phyloP scores from a whole-genome alignment of 2,113 vertebrate species.

The Propithecus coquereli region DNA sequence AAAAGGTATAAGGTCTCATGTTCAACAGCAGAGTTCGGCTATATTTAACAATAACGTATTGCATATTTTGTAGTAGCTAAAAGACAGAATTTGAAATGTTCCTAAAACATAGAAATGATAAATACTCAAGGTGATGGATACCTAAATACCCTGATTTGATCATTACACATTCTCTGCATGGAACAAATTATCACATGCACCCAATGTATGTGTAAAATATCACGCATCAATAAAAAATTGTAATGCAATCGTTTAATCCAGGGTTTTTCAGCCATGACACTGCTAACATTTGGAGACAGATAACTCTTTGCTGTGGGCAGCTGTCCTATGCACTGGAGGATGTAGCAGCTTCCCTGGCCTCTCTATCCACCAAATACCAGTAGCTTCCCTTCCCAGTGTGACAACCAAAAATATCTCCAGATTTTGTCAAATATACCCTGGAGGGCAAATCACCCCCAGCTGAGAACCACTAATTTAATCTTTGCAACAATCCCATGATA shows the following conservation, averaged over 20 bases:
- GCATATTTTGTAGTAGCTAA: too few species aligned
- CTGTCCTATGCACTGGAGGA: not conserved
- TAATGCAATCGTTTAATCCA: not conserved
- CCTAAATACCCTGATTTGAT: too few species aligned
- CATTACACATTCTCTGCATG: too few species aligned
- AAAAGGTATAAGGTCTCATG: too few species aligned
- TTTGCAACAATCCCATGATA: not conserved
- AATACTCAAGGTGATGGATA: too few species aligned
- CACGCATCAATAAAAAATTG: not conserved
- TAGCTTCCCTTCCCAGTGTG: not conserved
- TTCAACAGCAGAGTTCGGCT: too few species aligned
- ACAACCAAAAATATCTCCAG: not conserved
- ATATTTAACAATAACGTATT: too few species aligned
- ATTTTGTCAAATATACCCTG: not conserved
- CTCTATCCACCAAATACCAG: not conserved
- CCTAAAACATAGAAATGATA: too few species aligned
- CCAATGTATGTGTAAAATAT: too few species aligned
- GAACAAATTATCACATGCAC: too few species aligned
- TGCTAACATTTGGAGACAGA: not conserved
- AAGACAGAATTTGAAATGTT: too few species aligned
- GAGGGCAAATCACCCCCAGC: not conserved
- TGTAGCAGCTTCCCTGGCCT: not conserved
- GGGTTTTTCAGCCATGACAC: not conserved
- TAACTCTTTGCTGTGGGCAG: not conserved
- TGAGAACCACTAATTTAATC: not conserved